Evolutionary conservation across 2,888 invertebrate genomes (phyloP), one percentile per base, ranked within the genome.

Genomic region (Molanna angustata): DNA sequence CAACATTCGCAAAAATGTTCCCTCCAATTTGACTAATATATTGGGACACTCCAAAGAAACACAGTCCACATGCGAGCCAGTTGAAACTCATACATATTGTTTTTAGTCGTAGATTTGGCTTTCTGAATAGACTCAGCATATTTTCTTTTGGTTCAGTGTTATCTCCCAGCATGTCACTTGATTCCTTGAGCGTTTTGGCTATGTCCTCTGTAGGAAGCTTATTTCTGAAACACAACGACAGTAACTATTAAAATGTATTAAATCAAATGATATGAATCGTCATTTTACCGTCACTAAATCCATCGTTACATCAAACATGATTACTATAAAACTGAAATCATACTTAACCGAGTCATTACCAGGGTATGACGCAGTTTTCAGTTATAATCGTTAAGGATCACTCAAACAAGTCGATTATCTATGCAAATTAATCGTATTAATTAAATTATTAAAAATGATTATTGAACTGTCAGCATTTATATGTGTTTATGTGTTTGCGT

Each of bases 21-120:
- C 86, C 86, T 3, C 80, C 81, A 27, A 85, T 69, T 62, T 83
- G 79, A 1, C 83, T 82, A 42, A 85, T 79, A 64, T 83, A 86
- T 64, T 86, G 84, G 1, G 84, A 81, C 42, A 88, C 78, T 1
- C 88, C 88, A 63, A 86, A 90, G 66, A 88, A 85, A 49, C 85
- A 83, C 68, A 89, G 74, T 7, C 87, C 86, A 41, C 85, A 83
- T 1, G 84, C 83, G 6, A 84, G 68, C 88, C 86, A 87, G 61
- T 81, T 80, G 62, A 81, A 82, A 59, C 78, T 78, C 62, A 85
- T 80, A 44, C 75, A 76, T 3, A 84, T 61, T 0, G 84, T 83
- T 62, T 83, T 83, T 27, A 71, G 61, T 35, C 84, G 67, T 70
- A 85, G 71, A 60, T 80, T 79, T 0, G 80, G 79, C 60, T 79